Evolutionary conservation across 2,113 vertebrate species (phyloP).

Genomic region (Aspiorhynchus laticeps): DNA sequence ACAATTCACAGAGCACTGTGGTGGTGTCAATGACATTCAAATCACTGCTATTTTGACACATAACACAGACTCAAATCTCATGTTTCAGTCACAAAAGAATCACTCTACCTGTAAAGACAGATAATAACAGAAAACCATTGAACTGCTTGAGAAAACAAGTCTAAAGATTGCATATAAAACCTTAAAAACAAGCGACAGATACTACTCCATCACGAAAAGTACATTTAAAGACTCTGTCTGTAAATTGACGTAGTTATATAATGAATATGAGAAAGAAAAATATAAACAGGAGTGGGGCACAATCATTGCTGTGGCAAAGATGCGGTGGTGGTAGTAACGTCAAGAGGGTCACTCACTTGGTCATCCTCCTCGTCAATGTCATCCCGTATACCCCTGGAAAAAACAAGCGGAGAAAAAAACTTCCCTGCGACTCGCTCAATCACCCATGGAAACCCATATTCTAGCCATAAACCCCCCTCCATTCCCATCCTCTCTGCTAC

Average conservation of each 20-base stretch:
- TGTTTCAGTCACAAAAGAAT: not conserved
- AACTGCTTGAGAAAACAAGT: not conserved
- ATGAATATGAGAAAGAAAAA: slow-evolving; percentile 5
- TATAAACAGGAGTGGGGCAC: slow-evolving; percentile 1
- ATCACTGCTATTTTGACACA: not conserved
- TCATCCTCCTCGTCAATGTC: slow-evolving; percentile 99
- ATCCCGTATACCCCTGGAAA: slow-evolving; percentile 99
- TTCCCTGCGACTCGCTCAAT: slow-evolving; percentile 99
- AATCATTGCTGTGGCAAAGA: slow-evolving; percentile 42
- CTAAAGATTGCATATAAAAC: not conserved
- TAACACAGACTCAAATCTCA: not conserved
- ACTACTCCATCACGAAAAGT: not conserved
- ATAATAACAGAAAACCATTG: not conserved
- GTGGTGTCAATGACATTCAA: not conserved
- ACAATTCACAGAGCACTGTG: not conserved
- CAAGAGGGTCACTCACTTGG: slow-evolving; percentile 97
- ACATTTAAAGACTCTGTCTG: not conserved
- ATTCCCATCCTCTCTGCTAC: slow-evolving; percentile 2
- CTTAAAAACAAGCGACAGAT: not conserved
- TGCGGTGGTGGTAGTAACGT: slow-evolving; percentile 76
- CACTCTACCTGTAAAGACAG: not conserved
- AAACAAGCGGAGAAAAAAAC: slow-evolving; percentile 99
- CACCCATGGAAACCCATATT: slow-evolving; percentile 81
- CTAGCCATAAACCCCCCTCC: slow-evolving; percentile 46
- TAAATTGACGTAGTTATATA: not conserved